Evolutionary conservation across 2,888 invertebrate species (phyloP).

Genomic region (Vesta saturnalis): DNA sequence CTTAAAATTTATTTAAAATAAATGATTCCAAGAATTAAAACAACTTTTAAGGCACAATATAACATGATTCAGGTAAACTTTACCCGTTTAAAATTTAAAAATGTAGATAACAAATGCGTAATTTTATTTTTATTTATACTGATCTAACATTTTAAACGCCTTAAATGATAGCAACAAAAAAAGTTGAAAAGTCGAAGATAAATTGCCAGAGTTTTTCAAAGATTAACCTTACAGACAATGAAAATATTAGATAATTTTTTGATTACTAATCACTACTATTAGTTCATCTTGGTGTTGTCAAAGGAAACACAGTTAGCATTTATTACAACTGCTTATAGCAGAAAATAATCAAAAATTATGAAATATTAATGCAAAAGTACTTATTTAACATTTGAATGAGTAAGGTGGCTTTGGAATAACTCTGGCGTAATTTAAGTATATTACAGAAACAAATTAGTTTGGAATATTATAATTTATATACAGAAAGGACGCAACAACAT

Average conservation of each 20-base stretch:
- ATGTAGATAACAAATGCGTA: constrained; percentile 51
- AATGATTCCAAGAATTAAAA: constrained; percentile 47
- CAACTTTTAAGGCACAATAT: constrained; percentile 56
- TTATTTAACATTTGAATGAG: too few species aligned
- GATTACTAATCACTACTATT: too few species aligned
- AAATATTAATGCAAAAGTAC: too few species aligned
- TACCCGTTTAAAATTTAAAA: constrained; percentile 50
- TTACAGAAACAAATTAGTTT: constrained; percentile 20
- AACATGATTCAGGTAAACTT: constrained; percentile 49
- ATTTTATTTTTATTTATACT: constrained; percentile 32
- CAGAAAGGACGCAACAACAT: constrained; percentile 18
- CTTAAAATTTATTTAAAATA: constrained; percentile 48
- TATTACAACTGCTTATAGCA: too few species aligned
- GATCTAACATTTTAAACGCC: constrained; percentile 21
- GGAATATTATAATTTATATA: constrained; percentile 14
- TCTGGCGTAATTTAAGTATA: constrained; percentile 17
- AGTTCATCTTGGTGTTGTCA: too few species aligned
- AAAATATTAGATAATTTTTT: too few species aligned
- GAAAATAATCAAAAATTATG: too few species aligned
- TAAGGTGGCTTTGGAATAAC: too few species aligned
- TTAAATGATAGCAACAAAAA: constrained; percentile 24
- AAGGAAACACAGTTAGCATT: too few species aligned
- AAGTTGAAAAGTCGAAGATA: too few species aligned
- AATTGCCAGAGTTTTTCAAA: too few species aligned
- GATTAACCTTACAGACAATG: too few species aligned